Conservation (phyloP, 1,140 invertebrate genomes). For the Aradophagus sp. region DNA sequence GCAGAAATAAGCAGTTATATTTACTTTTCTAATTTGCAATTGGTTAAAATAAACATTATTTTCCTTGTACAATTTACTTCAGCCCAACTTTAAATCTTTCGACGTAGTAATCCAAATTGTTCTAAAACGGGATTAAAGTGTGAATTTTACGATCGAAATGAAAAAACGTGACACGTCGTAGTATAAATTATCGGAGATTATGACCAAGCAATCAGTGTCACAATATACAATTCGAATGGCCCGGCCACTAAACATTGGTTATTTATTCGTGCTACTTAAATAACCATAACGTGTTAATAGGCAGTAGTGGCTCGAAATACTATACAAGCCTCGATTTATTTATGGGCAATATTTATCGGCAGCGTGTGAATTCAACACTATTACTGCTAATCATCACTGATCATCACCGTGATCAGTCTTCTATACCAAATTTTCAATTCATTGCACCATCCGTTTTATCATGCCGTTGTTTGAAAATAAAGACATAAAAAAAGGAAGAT, state of each 20-base stretch:
- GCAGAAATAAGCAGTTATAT: too few relatives aligned
- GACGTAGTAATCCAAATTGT: too few relatives aligned
- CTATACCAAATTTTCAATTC: too few relatives aligned
- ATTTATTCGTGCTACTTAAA: conserved; percentile 69
- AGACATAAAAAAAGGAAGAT: too few relatives aligned
- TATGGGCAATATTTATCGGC: conserved; percentile 68
- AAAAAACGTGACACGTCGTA: conserved; percentile 33
- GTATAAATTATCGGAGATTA: conserved; percentile 54
- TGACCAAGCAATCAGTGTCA: conserved; percentile 53
- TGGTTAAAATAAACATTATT: too few relatives aligned
- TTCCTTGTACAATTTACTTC: too few relatives aligned
- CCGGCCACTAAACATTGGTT: conserved; percentile 60
- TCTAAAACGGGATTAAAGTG: too few relatives aligned
- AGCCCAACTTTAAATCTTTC: too few relatives aligned
- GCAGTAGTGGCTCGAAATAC: conserved; percentile 56
- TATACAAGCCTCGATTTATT: conserved; percentile 64
- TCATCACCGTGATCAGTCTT: conserved; percentile 35
- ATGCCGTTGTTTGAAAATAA: too few relatives aligned
- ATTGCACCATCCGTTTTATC: too few relatives aligned
- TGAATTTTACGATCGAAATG: too few relatives aligned
- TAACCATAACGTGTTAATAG: conserved; percentile 69
- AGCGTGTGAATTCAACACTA: conserved; percentile 63
- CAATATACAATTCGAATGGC: conserved; percentile 54
- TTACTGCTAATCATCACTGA: conserved; percentile 39
- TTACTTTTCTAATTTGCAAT: too few relatives aligned